Conservation (phyloP, 2,888 invertebrate species). For the Lamellibrachia columna region DNA sequence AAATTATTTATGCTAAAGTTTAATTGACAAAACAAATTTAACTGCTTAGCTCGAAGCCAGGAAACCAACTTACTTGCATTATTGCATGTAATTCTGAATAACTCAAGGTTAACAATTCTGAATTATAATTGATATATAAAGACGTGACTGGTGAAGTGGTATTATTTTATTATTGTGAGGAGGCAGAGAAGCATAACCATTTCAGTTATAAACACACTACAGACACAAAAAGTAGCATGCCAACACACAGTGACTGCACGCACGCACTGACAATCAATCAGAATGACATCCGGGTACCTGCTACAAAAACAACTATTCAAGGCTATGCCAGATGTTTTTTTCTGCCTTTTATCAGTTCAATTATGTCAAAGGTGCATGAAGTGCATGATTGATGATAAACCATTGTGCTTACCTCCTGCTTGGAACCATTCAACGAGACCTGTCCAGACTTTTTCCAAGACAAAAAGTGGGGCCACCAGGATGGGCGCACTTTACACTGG, state of each 20-base stretch:
- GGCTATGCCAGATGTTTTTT: not conserved
- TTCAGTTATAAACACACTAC: not conserved
- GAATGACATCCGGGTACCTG: too few species aligned
- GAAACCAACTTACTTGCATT: not conserved
- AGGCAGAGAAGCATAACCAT: not conserved
- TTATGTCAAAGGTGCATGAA: not conserved
- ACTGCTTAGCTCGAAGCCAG: not conserved
- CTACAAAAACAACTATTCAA: not conserved
- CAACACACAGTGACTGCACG: too few species aligned
- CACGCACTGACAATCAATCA: too few species aligned
- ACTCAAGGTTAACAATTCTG: not conserved
- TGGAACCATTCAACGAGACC: not conserved
- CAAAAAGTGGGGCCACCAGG: constrained; percentile 11
- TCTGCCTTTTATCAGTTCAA: not conserved
- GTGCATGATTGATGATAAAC: not conserved
- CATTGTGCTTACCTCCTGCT: not conserved
- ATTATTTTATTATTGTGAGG: not conserved
- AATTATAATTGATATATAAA: not conserved
- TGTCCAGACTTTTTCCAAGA: not conserved
- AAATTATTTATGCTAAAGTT: too few species aligned
- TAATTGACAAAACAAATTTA: too few species aligned
- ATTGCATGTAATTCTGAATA: not conserved
- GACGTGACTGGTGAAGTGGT: not conserved
- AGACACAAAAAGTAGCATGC: not conserved
- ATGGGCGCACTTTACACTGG: not conserved